Evolutionary conservation across 64 coral and sea anemone genomes (phyloP).

Genomic region (Actinia equina): DNA sequence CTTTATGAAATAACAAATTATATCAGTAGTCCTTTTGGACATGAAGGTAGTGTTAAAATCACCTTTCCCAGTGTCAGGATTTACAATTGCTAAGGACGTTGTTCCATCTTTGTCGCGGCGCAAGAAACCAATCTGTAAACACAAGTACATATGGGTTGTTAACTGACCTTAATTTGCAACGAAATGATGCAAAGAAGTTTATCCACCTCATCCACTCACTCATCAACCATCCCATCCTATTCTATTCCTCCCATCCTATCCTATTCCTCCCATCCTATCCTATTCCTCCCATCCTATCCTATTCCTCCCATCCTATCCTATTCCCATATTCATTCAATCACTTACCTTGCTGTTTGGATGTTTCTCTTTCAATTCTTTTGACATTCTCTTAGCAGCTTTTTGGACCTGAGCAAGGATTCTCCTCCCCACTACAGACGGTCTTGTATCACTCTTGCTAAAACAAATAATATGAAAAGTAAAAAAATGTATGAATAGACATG

Average conservation of each 20-base stretch:
- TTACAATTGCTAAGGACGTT: constrained; percentile 87
- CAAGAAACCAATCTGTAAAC: constrained; percentile 76
- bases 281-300: background rate
- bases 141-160: background rate
- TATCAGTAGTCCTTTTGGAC: too few species aligned
- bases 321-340: background rate
- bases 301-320: too few species aligned
- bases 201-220: background rate
- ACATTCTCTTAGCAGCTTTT: constrained; percentile 65
- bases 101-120: constrained; percentile 82
- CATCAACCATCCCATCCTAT: background rate
- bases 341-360: constrained; percentile 82
- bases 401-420: constrained; percentile 84
- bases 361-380: constrained; percentile 62
- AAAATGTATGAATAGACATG: background rate
- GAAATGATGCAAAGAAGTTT: too few species aligned
- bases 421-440: constrained; percentile 55
- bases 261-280: too few species aligned
- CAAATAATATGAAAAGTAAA: background rate
- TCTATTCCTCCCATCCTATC: background rate
- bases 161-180: background rate
- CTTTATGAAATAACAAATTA: too few species aligned
- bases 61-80: constrained; percentile 81
- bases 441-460: constrained; percentile 51
- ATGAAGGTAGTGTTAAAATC: background rate